Percentiles rank a stretch among this genome's conserved stretches.
These are phyloP conservation scores for Cosmia trapezina DNA, from an alignment of 2,888 invertebrate genomes.

Conservation along the genomic window DNA sequence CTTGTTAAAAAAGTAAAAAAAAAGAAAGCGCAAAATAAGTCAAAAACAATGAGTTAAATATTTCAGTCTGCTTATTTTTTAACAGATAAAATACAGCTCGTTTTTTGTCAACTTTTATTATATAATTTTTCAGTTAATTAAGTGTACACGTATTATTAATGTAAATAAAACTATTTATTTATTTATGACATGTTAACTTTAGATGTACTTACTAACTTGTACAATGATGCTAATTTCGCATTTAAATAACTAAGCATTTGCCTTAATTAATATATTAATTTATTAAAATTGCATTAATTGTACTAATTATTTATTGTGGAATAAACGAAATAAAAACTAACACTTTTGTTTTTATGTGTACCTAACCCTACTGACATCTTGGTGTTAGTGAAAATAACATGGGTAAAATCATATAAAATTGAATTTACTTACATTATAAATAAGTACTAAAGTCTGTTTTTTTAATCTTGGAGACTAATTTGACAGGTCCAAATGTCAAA, in stretches of 20 bases:
- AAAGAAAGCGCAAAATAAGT: conserved; percentile 33
- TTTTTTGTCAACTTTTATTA: conserved; percentile 64
- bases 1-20: conserved; percentile 42
- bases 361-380: conserved; percentile 13
- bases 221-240: conserved; percentile 85
- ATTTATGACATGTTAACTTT: conserved; percentile 72
- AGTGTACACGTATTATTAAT: conserved; percentile 67
- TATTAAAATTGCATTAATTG: conserved; percentile 78
- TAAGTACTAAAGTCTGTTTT: too few relatives aligned
- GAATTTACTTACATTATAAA: too few relatives aligned
- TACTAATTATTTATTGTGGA: conserved; percentile 85
- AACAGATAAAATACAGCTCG: conserved; percentile 12
- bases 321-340: conserved; percentile 84
- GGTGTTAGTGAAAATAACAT: neutral
- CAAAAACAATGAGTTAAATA: neutral
- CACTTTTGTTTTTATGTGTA: conserved; percentile 53
- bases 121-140: conserved; percentile 62
- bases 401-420: too few relatives aligned
- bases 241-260: conserved; percentile 83
- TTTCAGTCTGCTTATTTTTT: conserved; percentile 11
- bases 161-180: conserved; percentile 87
- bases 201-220: conserved; percentile 81
- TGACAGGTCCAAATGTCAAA: too few relatives aligned
- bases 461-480: too few relatives aligned
- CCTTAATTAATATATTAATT: conserved; percentile 77